Percentiles rank a stretch among this genome's conserved stretches.
Evolutionary conservation across 2,113 vertebrate genomes (phyloP).

Genomic region (Microcebus jonahi): DNA sequence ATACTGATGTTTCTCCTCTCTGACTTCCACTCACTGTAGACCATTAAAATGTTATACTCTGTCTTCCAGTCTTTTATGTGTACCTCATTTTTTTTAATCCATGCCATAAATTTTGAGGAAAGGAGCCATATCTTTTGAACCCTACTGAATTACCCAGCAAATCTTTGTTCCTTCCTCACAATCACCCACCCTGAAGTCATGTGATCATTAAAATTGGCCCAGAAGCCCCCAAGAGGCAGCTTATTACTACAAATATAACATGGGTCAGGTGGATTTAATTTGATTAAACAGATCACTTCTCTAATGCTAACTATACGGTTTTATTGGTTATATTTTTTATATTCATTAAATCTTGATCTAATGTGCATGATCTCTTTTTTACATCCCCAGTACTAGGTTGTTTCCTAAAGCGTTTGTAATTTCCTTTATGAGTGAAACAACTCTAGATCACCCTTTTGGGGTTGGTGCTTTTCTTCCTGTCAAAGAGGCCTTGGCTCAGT

Average conservation of each 20-base stretch:
- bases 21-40: background rate
- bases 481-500: background rate
- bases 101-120: conserved; percentile 14
- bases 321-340: background rate
- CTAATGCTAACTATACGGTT: background rate
- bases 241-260: background rate
- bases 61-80: background rate
- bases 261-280: background rate
- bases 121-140: background rate
- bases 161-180: background rate
- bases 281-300: background rate
- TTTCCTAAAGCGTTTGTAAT: background rate
- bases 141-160: background rate
- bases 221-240: background rate
- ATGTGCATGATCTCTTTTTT: background rate
- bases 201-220: background rate
- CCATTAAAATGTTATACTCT: background rate
- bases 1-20: background rate
- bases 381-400: background rate
- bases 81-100: background rate
- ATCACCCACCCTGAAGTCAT: background rate
- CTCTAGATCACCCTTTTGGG: background rate
- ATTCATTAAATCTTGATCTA: background rate
- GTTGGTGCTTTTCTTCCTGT: background rate
- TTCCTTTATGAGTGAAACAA: background rate